These are phyloP conservation scores for Periophthalmus modestus DNA, from an alignment of 2,113 vertebrate genomes.

Conservation along the genomic window DNA sequence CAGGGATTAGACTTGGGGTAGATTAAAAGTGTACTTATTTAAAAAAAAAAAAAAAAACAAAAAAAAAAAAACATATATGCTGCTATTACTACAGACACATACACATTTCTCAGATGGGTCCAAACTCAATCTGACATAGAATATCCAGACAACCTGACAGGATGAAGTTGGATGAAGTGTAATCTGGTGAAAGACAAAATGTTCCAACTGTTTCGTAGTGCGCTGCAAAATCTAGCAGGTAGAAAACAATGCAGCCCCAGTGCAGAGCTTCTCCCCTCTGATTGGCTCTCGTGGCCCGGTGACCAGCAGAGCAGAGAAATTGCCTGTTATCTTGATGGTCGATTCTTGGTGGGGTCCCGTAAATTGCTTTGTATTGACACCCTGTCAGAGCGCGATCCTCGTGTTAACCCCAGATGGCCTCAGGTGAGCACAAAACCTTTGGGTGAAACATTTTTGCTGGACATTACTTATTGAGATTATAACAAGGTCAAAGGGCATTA, in stretches of 20 bases:
- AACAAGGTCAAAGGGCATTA: conserved; percentile 5
- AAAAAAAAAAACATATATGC: too few species aligned
- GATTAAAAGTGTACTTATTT: too few species aligned
- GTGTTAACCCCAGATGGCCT: conserved; percentile 80
- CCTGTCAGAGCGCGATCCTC: conserved; percentile 86
- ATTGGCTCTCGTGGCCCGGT: conserved; percentile 60
- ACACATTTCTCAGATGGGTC: too few species aligned
- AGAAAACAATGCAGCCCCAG: neutral
- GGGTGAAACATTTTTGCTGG: neutral
- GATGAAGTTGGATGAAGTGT: neutral
- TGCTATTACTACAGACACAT: too few species aligned
- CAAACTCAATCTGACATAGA: too few species aligned
- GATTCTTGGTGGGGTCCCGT: conserved; percentile 85
- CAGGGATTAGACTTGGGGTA: too few species aligned
- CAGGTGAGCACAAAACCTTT: conserved; percentile 50
- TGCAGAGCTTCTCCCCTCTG: conserved; percentile 41
- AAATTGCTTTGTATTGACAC: conserved; percentile 96
- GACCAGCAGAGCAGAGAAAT: conserved; percentile 89
- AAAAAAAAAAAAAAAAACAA: too few species aligned
- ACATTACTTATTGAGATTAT: conserved; percentile 6
- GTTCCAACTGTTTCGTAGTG: neutral
- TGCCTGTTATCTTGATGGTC: conserved; percentile 89
- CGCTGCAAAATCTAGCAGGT: neutral
- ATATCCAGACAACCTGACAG: neutral
- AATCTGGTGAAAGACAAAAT: neutral